These are phyloP conservation scores for Lordiphosa collinella DNA, from an alignment of 1,140 invertebrate species.

Conservation along the genomic window DNA sequence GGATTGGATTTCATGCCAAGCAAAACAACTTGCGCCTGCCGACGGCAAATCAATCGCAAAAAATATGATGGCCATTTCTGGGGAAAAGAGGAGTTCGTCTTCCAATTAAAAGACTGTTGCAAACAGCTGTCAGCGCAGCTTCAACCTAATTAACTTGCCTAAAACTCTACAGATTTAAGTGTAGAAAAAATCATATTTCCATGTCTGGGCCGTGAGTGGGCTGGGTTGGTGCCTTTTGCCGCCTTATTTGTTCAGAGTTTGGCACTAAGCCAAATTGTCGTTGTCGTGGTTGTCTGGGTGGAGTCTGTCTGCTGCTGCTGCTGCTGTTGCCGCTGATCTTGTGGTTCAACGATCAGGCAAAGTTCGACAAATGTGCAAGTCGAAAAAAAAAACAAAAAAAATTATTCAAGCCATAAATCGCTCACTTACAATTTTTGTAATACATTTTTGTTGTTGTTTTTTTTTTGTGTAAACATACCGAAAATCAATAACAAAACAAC, in stretches of 20 bases:
- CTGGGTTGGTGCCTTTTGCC: constrained; percentile 17
- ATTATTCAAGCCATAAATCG: constrained; percentile 61
- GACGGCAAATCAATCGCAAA: constrained; percentile 42
- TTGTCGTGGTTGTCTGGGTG: constrained; percentile 6
- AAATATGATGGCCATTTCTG: not conserved
- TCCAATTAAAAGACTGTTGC: constrained; percentile 44
- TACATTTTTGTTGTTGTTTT: constrained; percentile 12
- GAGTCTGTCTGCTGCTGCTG: constrained; percentile 5
- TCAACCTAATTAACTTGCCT: constrained; percentile 58
- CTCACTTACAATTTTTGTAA: constrained; percentile 12
- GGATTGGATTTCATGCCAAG: constrained; percentile 50
- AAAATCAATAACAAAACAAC: constrained; percentile 63
- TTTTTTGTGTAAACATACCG: constrained; percentile 58
- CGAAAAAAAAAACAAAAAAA: constrained; percentile 9
- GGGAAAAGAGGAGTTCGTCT: constrained; percentile 14
- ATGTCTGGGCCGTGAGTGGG: constrained; percentile 1
- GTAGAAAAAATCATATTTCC: constrained; percentile 8
- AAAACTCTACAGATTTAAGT: constrained; percentile 15
- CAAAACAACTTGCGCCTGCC: constrained; percentile 31
- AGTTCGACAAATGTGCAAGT: constrained; percentile 22
- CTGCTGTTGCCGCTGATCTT: constrained; percentile 14
- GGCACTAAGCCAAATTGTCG: constrained; percentile 49
- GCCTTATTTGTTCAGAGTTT: constrained; percentile 51
- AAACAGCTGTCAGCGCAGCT: constrained; percentile 14
- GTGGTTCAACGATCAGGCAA: constrained; percentile 21